Conservation (phyloP, 2,888 invertebrate genomes). For the Metopia argyrocephala region DNA sequence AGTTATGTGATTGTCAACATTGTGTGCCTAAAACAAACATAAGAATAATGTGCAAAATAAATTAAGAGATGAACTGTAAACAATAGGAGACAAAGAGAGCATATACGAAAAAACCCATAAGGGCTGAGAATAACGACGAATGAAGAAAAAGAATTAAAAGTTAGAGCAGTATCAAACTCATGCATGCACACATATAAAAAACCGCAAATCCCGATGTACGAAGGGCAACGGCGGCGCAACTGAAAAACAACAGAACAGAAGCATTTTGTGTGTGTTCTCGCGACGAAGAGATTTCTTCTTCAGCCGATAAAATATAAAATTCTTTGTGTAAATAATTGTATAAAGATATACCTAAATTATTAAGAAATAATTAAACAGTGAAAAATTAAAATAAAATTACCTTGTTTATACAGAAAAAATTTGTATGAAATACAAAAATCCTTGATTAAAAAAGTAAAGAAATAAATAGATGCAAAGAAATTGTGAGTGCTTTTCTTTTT, state of each 20-base stretch:
- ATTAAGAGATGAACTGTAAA: conserved; percentile 1
- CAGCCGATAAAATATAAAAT: conserved; percentile 66
- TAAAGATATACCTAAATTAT: conserved; percentile 70
- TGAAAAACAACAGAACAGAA: conserved; percentile 63
- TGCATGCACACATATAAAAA: conserved; percentile 18
- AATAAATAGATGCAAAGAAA: neutral
- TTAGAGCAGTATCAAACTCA: conserved; percentile 10
- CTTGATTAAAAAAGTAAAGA: neutral
- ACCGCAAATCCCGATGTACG: conserved; percentile 59
- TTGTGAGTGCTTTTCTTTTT: conserved; percentile 46
- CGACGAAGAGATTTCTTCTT: conserved; percentile 74
- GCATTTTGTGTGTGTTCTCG: conserved; percentile 69
- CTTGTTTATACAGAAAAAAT: conserved; percentile 5
- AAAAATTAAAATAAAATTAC: conserved; percentile 12
- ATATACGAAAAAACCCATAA: conserved; percentile 10
- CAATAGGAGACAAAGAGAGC: neutral
- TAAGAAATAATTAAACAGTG: conserved; percentile 66
- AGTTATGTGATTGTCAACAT: neutral
- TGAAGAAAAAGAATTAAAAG: conserved; percentile 21
- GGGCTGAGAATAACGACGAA: conserved; percentile 27
- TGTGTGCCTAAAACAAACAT: neutral
- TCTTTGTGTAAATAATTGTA: conserved; percentile 77
- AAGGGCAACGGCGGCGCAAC: conserved; percentile 59
- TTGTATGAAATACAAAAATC: conserved; percentile 7
- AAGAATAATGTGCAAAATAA: neutral